Evolutionary conservation across 2,888 invertebrate genomes (phyloP).

Genomic region (Phaedon cochleariae): DNA sequence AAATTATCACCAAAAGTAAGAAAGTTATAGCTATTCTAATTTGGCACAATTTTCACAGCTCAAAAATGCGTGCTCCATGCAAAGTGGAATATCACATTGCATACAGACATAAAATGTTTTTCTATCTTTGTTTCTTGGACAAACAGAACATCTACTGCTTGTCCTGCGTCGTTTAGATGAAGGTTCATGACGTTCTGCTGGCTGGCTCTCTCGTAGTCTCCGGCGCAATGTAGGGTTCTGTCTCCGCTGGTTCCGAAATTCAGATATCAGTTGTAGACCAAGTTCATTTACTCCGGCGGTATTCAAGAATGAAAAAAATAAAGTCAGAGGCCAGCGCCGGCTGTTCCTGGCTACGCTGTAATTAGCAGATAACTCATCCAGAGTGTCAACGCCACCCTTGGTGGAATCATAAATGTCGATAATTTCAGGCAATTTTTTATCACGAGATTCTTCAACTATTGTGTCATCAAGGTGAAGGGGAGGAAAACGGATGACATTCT

Average conservation of each 20-base stretch:
- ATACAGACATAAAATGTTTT: no score
- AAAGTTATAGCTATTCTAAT: no score
- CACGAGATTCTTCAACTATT: slow-evolving; percentile 25
- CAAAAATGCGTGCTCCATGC: no score
- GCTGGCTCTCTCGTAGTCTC: slow-evolving; percentile 10
- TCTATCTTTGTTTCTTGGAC: slow-evolving; percentile 8
- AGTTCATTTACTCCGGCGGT: slow-evolving; percentile 25
- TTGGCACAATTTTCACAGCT: no score
- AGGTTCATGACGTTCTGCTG: slow-evolving; percentile 17
- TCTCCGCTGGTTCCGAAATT: slow-evolving; percentile 16
- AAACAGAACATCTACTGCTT: slow-evolving; percentile 24
- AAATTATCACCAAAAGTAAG: no score
- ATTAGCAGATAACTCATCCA: slow-evolving; percentile 22
- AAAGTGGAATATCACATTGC: no score
- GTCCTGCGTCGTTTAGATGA: slow-evolving; percentile 9
- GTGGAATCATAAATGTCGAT: slow-evolving; percentile 23
- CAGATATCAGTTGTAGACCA: slow-evolving; percentile 18
- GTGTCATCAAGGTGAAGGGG: slow-evolving; percentile 25
- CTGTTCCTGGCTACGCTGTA: slow-evolving; percentile 19
- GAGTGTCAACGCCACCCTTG: slow-evolving; percentile 25
- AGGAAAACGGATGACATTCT: slow-evolving; percentile 28
- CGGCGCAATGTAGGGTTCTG: slow-evolving; percentile 6
- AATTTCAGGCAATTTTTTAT: slow-evolving; percentile 23
- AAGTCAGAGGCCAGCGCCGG: slow-evolving; percentile 23
- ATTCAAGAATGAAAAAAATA: slow-evolving; percentile 29